phyloP scores from a whole-genome alignment of 2,797 vertebrate genomes.

The Hypotaenidia okinawae region DNA sequence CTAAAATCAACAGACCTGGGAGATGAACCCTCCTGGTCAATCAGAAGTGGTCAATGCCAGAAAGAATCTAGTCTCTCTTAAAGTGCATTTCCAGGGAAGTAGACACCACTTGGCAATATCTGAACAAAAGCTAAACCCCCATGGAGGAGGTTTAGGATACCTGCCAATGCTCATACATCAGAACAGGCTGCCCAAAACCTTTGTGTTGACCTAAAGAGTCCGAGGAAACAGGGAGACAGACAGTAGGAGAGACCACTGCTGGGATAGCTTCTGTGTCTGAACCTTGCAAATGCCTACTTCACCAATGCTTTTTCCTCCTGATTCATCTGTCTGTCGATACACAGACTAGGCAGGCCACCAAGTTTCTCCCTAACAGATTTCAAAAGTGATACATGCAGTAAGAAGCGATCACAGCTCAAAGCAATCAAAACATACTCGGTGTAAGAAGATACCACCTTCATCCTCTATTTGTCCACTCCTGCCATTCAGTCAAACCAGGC shows the following conservation, averaged over 20 bases:
- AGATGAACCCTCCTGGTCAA: background rate
- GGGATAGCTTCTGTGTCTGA: background rate
- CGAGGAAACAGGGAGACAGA: background rate
- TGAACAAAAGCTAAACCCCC: background rate
- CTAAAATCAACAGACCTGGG: background rate
- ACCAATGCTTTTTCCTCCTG: background rate
- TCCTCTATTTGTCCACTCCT: slow-evolving; percentile 13
- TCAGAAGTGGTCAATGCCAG: background rate
- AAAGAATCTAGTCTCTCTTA: background rate
- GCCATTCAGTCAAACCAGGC: background rate
- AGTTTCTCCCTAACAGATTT: background rate
- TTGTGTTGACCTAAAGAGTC: background rate
- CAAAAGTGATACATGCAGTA: background rate
- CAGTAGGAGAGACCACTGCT: background rate
- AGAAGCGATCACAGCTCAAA: background rate
- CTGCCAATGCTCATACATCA: background rate
- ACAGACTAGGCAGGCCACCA: background rate
- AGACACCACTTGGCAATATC: background rate
- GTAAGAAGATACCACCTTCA: slow-evolving; percentile 16
- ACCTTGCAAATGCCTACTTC: background rate
- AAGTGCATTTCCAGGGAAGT: background rate
- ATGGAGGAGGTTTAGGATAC: background rate
- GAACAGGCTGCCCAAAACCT: background rate
- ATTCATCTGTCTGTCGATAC: background rate
- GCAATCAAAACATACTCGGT: background rate